Percentiles rank a stretch among this genome's conserved stretches.
These are phyloP conservation scores for Sitta carolinensis DNA, from an alignment of 2,797 vertebrate species.

Conservation along the genomic window DNA sequence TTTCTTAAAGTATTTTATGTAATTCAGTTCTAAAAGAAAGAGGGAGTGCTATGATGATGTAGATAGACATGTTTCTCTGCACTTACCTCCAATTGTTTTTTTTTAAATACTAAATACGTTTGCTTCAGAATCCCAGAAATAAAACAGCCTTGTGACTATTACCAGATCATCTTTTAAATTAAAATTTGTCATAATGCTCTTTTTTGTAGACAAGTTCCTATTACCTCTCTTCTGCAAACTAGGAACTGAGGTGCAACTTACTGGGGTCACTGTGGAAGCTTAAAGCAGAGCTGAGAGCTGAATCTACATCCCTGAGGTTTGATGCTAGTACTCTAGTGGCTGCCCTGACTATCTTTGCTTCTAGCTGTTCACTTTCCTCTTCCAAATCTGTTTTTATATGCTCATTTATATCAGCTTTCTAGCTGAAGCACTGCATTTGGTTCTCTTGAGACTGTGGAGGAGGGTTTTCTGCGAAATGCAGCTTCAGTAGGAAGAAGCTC, in stretches of 20 bases:
- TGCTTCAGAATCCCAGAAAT: neutral
- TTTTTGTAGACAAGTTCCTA: neutral
- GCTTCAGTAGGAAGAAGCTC: neutral
- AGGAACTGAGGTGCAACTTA: neutral
- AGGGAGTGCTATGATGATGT: neutral
- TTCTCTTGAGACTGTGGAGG: neutral
- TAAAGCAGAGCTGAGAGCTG: neutral
- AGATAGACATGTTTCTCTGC: neutral
- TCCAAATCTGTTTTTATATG: neutral
- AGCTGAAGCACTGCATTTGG: neutral
- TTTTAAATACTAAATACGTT: neutral
- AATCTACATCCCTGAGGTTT: neutral
- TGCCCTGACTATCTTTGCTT: neutral
- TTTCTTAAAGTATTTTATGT: constrained; percentile 32
- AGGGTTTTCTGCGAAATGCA: neutral
- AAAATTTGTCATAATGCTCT: neutral
- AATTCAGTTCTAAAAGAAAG: neutral
- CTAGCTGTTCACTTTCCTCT: neutral
- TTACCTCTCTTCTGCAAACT: neutral
- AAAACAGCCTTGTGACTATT: neutral
- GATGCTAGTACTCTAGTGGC: neutral
- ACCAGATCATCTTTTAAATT: neutral
- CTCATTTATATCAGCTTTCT: neutral
- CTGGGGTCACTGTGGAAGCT: neutral
- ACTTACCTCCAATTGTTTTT: neutral